Evolutionary conservation across 2,888 invertebrate genomes (phyloP), one percentile per base, ranked within the genome.

Genomic region (Hyposoter dolosus): DNA sequence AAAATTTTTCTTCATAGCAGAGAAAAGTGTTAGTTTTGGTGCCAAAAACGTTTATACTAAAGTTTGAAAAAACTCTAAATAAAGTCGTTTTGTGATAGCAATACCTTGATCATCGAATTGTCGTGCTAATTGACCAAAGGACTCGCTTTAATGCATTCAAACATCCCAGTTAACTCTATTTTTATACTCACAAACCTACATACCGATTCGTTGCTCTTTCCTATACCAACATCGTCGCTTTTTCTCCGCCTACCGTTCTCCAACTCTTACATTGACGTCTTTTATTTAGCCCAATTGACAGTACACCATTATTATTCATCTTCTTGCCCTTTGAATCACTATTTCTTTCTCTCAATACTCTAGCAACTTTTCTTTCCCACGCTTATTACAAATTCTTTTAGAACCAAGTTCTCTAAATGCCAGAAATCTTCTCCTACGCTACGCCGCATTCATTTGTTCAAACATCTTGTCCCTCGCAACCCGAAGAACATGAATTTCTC

Each of bases 111-210:
- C 65, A 80, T 84, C 19, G 32, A 81, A 76, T 66, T 28, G 56
- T 17, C 47, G n/a, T 3, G 28, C 32, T 43, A 69, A 71, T 28
- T 68, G 83, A 23, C 72, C 19, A 82, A 89, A 88, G 88, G 82
- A 86, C 88, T 89, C 90, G 89, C 17, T 77, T 23, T 43, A 45
- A 45, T 68, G 72, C 89, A 89, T 91, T 90, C 90, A 91, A 92
- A 93, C 92, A 93, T 93, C 92, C 91, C 91, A 53, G 63, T n/a
- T 88, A 56, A 90, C 88, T 92, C 93, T 94, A 93, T 93, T 94
- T 93, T 92, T 90, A 89, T 91, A 90, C 88, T 88, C 87, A 89
- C 92, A 90, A 93, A 92, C 93, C 93, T 93, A 94, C 92, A 93
- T 93, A 93, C 92, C 91, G 87, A 90, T 87, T 88, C 89, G 82